Percentiles rank a stretch among this genome's conserved stretches.
Conservation (phyloP, 2,888 invertebrate species). For the Orthosia cruda region DNA sequence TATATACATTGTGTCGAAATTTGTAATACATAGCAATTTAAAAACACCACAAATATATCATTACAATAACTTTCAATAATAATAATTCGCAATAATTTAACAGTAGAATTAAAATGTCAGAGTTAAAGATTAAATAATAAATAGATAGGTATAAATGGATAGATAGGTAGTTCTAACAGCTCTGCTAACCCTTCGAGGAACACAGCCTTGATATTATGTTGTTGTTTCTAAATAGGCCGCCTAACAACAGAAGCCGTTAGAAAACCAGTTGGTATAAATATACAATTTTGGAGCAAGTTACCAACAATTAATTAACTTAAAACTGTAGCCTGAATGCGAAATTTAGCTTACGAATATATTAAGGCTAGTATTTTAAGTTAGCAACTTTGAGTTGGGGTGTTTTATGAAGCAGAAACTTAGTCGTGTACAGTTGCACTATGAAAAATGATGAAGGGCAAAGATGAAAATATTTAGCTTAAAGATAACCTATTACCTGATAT, state of each 20-base stretch:
- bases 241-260: slow-evolving; percentile 9
- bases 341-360: slow-evolving; percentile 51
- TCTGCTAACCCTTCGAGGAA: not conserved
- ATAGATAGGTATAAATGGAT: too few species aligned
- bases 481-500: too few species aligned
- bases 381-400: slow-evolving; percentile 32
- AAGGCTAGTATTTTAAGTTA: slow-evolving; percentile 43
- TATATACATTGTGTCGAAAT: too few species aligned
- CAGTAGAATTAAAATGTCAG: too few species aligned
- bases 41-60: too few species aligned
- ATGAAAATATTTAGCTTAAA: not conserved
- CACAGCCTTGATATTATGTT: not conserved
- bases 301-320: slow-evolving; percentile 49
- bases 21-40: too few species aligned
- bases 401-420: slow-evolving; percentile 41
- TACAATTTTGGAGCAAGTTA: slow-evolving; percentile 32
- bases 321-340: slow-evolving; percentile 32
- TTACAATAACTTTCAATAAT: too few species aligned
- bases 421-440: slow-evolving; percentile 10
- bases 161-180: not conserved
- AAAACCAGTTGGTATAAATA: slow-evolving; percentile 22
- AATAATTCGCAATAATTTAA: too few species aligned
- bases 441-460: slow-evolving; percentile 27
- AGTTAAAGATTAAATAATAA: too few species aligned
- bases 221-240: slow-evolving; percentile 10